Evolutionary conservation across 2,113 vertebrate genomes (phyloP), one percentile per base, ranked within the genome.

Genomic region (Oreotrochilus melanogaster): DNA sequence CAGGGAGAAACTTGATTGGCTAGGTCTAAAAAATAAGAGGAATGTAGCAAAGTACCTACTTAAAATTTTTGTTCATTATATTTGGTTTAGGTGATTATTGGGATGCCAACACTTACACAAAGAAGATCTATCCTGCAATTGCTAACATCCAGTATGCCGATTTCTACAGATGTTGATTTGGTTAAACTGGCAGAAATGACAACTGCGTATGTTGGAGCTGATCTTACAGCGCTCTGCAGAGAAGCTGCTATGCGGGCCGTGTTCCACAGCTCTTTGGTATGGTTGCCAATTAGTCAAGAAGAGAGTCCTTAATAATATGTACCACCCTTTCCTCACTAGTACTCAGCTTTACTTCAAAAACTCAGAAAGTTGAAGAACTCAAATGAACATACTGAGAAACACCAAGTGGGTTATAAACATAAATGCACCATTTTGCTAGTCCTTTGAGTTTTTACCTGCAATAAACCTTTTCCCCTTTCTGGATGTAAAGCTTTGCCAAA

Each of bases 131-230:
- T 99, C 96, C 94, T 99, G 69, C 97, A 98, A 54, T 94, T 98
- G 67, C 96, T 99, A 43, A 99, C 98, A 31, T 95, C 97, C 14
- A 95, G 78, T 61, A 99, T 99, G 98, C 99, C 99, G 0, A 22
- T 99, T 82, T 98, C 97, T 84, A 35, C 89, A 51, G 93, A 89
- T 2, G 90, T 99, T 6, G 97, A 98, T 94, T 69, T 98, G 91
- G 50, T 89, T 30, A 93, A 97, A 45, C 97, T 99, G n/a, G 99
- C 99, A 31, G 98, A 98, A 90, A 98, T 98, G 93, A 99, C 99
- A 0, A 92, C 98, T 14, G 99, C 99, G 28, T 99, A 98, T 6
- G 99, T 99, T 7, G 99, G 99, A 42, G 99, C 99, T 21, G 99
- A 99, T 95, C 98, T 99, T 54, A 98, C 98, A 4, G 99, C 99